phyloP scores from a whole-genome alignment of 2,888 invertebrate species.

The Ellobium chinense region DNA sequence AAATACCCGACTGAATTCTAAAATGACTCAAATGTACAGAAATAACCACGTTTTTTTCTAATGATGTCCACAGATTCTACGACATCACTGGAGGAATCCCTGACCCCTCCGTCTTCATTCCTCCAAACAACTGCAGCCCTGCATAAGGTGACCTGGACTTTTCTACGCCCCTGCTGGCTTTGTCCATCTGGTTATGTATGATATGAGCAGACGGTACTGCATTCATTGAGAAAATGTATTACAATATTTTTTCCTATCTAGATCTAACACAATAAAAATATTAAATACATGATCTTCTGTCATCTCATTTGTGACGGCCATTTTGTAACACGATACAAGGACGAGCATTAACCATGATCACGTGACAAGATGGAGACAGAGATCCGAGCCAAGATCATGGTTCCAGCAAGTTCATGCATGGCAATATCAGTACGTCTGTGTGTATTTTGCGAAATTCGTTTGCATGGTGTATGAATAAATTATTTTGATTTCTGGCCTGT shows the following conservation, averaged over 20 bases:
- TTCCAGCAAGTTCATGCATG: not conserved
- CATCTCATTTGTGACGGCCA: not conserved
- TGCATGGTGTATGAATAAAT: too few relatives aligned
- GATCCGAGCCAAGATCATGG: not conserved
- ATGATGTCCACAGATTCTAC: slow-evolving; percentile 48
- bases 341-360: too few relatives aligned
- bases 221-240: not conserved
- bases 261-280: not conserved
- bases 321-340: too few relatives aligned
- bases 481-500: too few relatives aligned
- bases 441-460: not conserved
- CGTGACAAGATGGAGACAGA: too few relatives aligned
- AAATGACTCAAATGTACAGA: too few relatives aligned
- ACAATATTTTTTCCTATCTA: not conserved
- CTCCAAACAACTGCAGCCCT: slow-evolving; percentile 48
- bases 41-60: too few relatives aligned
- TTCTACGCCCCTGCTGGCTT: too few relatives aligned
- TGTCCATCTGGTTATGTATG: not conserved
- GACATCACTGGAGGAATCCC: slow-evolving; percentile 54
- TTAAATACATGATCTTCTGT: not conserved
- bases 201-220: not conserved
- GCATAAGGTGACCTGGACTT: not conserved
- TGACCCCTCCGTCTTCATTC: slow-evolving; percentile 50
- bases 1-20: too few relatives aligned
- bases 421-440: not conserved